A percentile compares a stretch with the other conserved stretches of the same genome.
Evolutionary conservation across 2,113 vertebrate genomes (phyloP).

Genomic region (Isichthys henryi): DNA sequence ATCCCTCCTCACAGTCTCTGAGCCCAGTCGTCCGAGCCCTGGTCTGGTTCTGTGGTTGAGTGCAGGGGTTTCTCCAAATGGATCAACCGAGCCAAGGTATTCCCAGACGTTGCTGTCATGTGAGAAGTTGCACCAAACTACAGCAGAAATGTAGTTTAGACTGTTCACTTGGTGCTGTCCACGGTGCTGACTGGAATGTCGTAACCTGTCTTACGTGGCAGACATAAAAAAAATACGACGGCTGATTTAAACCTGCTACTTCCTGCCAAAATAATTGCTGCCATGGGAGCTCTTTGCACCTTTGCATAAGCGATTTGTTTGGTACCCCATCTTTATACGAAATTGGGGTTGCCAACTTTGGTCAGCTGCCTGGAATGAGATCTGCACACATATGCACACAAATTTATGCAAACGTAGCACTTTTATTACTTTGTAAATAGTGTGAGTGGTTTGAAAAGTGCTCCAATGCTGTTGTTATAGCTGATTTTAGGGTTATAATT

Average conservation of each 20-base stretch:
- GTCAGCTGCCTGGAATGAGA: too few relatives aligned
- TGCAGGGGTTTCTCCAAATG: not conserved
- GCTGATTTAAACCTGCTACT: not conserved
- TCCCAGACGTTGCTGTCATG: not conserved
- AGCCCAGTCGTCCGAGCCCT: not conserved
- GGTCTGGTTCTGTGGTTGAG: not conserved
- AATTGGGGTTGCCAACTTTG: not conserved
- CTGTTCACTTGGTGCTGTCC: not conserved
- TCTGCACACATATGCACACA: too few relatives aligned
- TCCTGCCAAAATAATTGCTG: not conserved
- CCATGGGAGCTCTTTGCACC: not conserved
- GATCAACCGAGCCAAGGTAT: not conserved
- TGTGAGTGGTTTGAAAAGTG: too few relatives aligned
- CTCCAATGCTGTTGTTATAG: too few relatives aligned
- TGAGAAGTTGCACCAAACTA: not conserved
- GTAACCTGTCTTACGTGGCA: not conserved
- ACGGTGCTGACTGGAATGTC: slow-evolving; percentile 32
- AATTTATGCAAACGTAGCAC: too few relatives aligned
- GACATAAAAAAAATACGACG: not conserved
- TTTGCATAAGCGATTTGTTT: not conserved
- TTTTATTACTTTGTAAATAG: too few relatives aligned
- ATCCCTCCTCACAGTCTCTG: not conserved
- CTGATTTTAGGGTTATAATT: too few relatives aligned
- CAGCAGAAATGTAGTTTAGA: not conserved
- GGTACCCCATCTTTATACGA: not conserved